Conservation (phyloP, 1,140 invertebrate species). For the Muscidifurax raptorellus region DNA sequence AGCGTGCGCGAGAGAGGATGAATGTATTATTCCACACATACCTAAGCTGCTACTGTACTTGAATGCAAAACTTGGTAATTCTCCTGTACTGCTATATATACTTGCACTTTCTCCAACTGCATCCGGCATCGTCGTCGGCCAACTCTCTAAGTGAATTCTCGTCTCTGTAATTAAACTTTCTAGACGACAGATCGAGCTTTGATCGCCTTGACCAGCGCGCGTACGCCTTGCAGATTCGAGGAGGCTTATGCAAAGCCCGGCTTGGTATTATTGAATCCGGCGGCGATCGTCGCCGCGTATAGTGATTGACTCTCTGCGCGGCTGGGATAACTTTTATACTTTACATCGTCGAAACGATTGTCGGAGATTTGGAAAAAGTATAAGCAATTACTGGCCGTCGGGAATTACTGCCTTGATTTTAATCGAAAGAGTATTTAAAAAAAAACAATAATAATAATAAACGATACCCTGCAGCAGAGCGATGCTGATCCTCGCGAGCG, state of each 20-base stretch:
- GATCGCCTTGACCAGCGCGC: slow-evolving; percentile 7
- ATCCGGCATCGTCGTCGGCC: not conserved
- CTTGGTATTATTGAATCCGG: not conserved
- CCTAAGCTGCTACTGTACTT: not conserved
- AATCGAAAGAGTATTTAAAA: too few species aligned
- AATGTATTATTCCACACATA: slow-evolving; percentile 21
- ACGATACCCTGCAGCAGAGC: too few species aligned
- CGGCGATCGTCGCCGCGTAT: not conserved
- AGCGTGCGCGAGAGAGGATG: not conserved
- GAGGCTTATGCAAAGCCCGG: not conserved
- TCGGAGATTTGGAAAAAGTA: too few species aligned
- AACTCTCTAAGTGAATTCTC: slow-evolving; percentile 13
- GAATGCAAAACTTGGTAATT: slow-evolving; percentile 25
- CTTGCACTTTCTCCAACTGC: not conserved
- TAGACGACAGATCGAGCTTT: slow-evolving; percentile 8
- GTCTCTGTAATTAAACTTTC: slow-evolving; percentile 23
- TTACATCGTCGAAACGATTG: not conserved
- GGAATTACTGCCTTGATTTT: too few species aligned
- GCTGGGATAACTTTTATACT: not conserved
- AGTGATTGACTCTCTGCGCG: not conserved
- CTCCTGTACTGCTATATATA: not conserved
- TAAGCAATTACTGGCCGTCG: too few species aligned
- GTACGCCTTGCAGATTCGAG: not conserved
- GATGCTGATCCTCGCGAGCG: too few species aligned
- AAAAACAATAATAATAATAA: too few species aligned